phyloP scores from a whole-genome alignment of 2,888 invertebrate genomes.

The Cheiracanthium punctorium region DNA sequence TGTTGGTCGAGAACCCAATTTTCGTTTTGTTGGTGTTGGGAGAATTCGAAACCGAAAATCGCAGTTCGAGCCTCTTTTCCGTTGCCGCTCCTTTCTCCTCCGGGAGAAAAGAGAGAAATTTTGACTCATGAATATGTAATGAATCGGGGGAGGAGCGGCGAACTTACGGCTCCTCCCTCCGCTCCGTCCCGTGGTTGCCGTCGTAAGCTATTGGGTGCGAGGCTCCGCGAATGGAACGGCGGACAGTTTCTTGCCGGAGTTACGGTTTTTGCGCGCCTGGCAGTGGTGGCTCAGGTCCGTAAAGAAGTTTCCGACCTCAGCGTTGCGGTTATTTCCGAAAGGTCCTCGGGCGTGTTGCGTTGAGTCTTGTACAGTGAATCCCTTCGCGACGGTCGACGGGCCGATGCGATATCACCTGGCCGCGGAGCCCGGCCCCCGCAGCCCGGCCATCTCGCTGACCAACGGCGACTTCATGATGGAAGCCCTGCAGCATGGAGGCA shows the following conservation, averaged over 20 bases:
- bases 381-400: conserved; percentile 24
- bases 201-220: conserved; percentile 28
- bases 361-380: conserved; percentile 34
- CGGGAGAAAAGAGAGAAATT: conserved; percentile 31
- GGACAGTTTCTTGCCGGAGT: conserved; percentile 26
- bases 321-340: conserved; percentile 32
- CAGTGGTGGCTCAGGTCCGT: conserved; percentile 26
- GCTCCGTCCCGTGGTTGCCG: not conserved
- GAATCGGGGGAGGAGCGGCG: conserved; percentile 39
- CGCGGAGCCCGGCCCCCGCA: conserved; percentile 54
- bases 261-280: conserved; percentile 11
- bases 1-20: no score
- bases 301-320: conserved; percentile 23
- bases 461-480: conserved; percentile 54
- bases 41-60: conserved; percentile 40
- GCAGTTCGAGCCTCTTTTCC: conserved; percentile 50
- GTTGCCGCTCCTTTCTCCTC: conserved; percentile 22
- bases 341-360: not conserved
- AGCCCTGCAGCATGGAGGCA: conserved; percentile 42
- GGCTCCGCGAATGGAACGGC: conserved; percentile 57
- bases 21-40: no score
- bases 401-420: conserved; percentile 66
- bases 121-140: conserved; percentile 68
- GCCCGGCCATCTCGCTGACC: conserved; percentile 60
- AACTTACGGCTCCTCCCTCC: conserved; percentile 40